Percentiles rank a stretch among this genome's conserved stretches.
phyloP scores from a whole-genome alignment of 2,113 vertebrate species.

The Passerina amoena region DNA sequence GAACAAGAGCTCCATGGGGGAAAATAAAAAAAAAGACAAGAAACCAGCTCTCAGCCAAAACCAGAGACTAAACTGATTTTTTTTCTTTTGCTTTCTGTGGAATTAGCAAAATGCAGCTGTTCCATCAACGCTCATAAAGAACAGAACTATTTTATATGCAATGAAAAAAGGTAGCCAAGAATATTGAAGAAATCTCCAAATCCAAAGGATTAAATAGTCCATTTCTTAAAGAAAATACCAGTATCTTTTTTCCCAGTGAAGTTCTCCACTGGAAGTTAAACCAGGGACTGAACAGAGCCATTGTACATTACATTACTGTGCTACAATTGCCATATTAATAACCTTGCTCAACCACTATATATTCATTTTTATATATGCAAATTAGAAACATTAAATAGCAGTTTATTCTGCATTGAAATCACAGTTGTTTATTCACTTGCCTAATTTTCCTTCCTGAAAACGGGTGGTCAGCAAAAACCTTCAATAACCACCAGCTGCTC shows the following conservation, averaged over 20 bases:
- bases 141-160: neutral
- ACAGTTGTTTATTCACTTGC: neutral
- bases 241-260: neutral
- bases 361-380: neutral
- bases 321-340: neutral
- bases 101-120: neutral
- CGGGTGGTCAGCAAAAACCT: neutral
- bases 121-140: neutral
- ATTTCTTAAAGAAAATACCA: neutral
- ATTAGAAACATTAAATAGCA: neutral
- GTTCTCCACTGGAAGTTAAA: neutral
- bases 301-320: neutral
- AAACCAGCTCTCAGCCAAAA: neutral
- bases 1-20: neutral
- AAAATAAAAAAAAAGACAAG: neutral
- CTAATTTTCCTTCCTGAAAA: neutral
- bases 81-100: neutral
- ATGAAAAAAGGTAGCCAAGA: neutral
- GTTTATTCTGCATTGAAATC: neutral
- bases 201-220: neutral
- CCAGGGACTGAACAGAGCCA: neutral
- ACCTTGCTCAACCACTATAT: neutral
- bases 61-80: neutral
- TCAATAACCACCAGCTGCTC: neutral
- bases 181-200: neutral